Evolutionary conservation across 2,113 vertebrate genomes (phyloP).

Genomic region (Chionomys nivalis): DNA sequence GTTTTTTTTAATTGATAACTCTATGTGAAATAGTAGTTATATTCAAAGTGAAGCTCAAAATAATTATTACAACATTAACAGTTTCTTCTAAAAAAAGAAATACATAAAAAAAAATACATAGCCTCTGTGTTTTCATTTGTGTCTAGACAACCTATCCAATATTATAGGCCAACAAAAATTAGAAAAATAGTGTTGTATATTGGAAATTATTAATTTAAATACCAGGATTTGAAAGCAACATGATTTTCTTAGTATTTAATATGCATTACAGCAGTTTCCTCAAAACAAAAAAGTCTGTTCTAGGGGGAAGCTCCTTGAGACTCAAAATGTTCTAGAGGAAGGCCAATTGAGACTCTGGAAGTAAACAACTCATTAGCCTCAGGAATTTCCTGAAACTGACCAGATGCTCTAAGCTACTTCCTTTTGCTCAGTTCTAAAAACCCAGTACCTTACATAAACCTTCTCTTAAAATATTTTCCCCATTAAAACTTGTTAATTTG

Average conservation of each 20-base stretch:
- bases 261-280: background rate
- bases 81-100: background rate
- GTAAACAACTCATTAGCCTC: background rate
- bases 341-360: background rate
- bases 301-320: background rate
- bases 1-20: conserved; percentile 12
- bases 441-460: background rate
- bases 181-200: background rate
- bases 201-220: background rate
- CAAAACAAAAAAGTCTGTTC: background rate
- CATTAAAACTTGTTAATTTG: background rate
- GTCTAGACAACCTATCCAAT: background rate
- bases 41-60: background rate
- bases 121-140: background rate
- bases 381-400: background rate
- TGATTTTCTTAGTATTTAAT: background rate
- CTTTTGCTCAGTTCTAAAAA: background rate
- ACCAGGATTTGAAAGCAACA: background rate
- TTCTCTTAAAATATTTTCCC: background rate
- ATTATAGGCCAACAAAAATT: background rate
- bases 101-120: background rate
- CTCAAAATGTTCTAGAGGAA: background rate
- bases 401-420: background rate
- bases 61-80: background rate
- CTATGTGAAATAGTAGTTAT: background rate